Evolutionary conservation across 1,140 invertebrate species (phyloP), one percentile per base, ranked within the genome.

Genomic region (Zaprionus ghesquierei): DNA sequence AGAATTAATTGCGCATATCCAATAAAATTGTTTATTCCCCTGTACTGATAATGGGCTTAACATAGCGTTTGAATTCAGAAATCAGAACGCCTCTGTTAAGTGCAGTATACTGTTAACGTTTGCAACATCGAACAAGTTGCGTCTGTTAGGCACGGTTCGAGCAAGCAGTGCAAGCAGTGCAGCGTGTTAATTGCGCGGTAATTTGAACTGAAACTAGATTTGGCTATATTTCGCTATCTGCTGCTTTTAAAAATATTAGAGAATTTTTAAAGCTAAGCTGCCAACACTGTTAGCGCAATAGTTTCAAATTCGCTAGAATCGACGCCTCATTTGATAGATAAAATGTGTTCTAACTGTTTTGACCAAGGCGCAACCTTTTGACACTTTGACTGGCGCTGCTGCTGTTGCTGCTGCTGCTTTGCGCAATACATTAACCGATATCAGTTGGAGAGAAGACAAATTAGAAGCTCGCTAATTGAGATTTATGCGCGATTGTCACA

Each of bases 161-260:
- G 0, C 53, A 84, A 85, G 81, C 81, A 85, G 81, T 84, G 50
- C 58, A 2, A 15, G 3, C 2, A 85, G 81, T 84, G 38, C 50
- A 0, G 15, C 18, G 15, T 20, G 44, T 3, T 10, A 29, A 12
- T 50, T 33, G 6, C 18, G 59, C 49, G 50, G 27, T 29, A 50
- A 20, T 49, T 59, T 23, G 10, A 60, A n/a, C n/a, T n/a, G n/a
- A n/a, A n/a, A n/a, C n/a, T n/a, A n/a, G n/a, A n/a, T n/a, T n/a
- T n/a, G n/a, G n/a, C n/a, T n/a, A n/a, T n/a, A n/a, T n/a, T n/a
- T n/a, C n/a, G n/a, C n/a, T n/a, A n/a, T n/a, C 5, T 8, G 15
- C 5, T 6, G 41, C 12, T 49, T 54, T 69, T 51, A 12, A 62
- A 49, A 12, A 3, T 35, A 20, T n/a, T n/a, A n/a, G n/a, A 23